Evolutionary conservation across 1,140 invertebrate species (phyloP).

Genomic region (Agrypnia vestita): DNA sequence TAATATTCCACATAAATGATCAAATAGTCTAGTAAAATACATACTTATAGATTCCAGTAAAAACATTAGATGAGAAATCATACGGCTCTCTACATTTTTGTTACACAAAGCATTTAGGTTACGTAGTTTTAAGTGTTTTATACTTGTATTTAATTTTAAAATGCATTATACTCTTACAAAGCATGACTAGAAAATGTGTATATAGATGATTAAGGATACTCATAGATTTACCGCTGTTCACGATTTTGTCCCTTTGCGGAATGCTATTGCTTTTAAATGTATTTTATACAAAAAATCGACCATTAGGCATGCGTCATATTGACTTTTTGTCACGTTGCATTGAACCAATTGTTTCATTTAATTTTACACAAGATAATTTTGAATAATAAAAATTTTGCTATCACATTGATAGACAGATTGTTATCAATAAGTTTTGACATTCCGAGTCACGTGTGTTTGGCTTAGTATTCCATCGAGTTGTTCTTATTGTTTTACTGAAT

Average conservation of each 20-base stretch:
- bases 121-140: conserved; percentile 61
- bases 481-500: background rate
- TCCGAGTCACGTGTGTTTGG: conserved; percentile 25
- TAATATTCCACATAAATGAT: conserved; percentile 35
- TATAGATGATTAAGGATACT: conserved; percentile 59
- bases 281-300: conserved; percentile 55
- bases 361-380: background rate
- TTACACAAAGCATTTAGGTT: conserved; percentile 58
- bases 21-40: conserved; percentile 40
- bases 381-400: background rate
- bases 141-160: conserved; percentile 60
- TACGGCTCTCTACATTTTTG: conserved; percentile 56
- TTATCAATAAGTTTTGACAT: conserved; percentile 4
- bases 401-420: conserved; percentile 17
- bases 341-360: conserved; percentile 34
- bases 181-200: conserved; percentile 61
- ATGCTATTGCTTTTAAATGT: conserved; percentile 57
- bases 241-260: conserved; percentile 57
- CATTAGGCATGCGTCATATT: conserved; percentile 43
- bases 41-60: conserved; percentile 35
- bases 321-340: conserved; percentile 35
- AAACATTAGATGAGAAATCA: conserved; percentile 50
- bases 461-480: conserved; percentile 1
- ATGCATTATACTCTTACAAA: conserved; percentile 59
- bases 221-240: conserved; percentile 60